Conservation (phyloP, 2,113 vertebrate species). For the Leucopternis melanops region DNA sequence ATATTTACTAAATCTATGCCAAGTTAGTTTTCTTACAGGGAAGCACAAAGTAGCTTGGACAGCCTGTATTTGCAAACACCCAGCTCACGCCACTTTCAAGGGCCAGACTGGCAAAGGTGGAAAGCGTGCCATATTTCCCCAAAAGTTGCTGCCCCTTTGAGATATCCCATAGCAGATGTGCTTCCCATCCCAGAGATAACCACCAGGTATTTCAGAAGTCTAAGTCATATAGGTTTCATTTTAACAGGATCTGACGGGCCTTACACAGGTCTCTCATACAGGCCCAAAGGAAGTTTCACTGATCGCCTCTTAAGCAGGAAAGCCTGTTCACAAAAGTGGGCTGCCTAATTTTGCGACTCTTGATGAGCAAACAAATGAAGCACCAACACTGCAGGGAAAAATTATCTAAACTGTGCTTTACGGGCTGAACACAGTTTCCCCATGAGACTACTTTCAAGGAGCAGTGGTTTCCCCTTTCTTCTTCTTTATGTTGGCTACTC, state of each 20-base stretch:
- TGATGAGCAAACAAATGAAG: neutral
- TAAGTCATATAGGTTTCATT: neutral
- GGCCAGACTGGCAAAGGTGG: neutral
- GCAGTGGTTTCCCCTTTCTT: too few species aligned
- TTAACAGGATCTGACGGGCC: neutral
- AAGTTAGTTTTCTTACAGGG: neutral
- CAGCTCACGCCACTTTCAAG: neutral
- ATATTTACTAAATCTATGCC: neutral
- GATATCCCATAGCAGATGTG: neutral
- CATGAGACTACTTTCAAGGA: neutral
- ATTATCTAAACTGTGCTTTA: neutral
- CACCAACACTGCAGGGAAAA: neutral
- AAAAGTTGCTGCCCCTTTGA: neutral
- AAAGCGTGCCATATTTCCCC: neutral
- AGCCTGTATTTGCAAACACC: neutral
- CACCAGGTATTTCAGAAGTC: neutral
- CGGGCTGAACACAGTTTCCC: neutral
- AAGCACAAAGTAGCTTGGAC: neutral
- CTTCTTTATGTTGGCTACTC: too few species aligned
- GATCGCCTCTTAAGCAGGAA: neutral
- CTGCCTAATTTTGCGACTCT: neutral
- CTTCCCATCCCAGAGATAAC: neutral
- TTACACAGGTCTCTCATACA: neutral
- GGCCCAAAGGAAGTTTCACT: neutral
- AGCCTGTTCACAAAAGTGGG: neutral